phyloP scores from a whole-genome alignment of 2,113 vertebrate genomes.

The Alectura lathami region DNA sequence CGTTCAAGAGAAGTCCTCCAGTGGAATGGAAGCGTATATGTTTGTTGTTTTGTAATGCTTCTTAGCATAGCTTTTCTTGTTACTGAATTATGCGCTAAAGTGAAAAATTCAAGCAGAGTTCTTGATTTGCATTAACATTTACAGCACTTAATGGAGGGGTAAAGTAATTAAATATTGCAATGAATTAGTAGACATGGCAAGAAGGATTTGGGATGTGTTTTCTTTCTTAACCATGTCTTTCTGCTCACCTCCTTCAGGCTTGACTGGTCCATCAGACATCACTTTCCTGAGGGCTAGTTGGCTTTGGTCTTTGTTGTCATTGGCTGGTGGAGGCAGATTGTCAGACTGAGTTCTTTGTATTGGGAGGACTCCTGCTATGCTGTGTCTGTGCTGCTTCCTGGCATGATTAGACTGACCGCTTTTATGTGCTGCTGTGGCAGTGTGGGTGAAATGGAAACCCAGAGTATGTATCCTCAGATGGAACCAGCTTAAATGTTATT shows the following conservation, averaged over 20 bases:
- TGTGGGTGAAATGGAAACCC: slow-evolving; percentile 96
- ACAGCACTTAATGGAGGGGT: slow-evolving; percentile 68
- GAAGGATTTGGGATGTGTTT: slow-evolving; percentile 51
- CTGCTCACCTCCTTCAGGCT: slow-evolving; percentile 88
- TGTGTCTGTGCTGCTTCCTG: slow-evolving; percentile 96
- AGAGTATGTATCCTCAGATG: slow-evolving; percentile 92
- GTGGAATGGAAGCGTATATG: slow-evolving; percentile 71
- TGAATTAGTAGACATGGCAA: slow-evolving; percentile 58
- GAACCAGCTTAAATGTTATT: slow-evolving; percentile 89
- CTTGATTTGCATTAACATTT: slow-evolving; percentile 37
- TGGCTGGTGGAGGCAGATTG: slow-evolving; percentile 93
- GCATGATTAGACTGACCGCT: slow-evolving; percentile 89
- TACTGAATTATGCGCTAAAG: slow-evolving; percentile 42
- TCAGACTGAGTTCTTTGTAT: slow-evolving; percentile 96
- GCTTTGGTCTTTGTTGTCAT: slow-evolving; percentile 93
- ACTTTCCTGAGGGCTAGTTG: slow-evolving; percentile 96
- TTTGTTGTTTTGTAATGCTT: slow-evolving; percentile 26
- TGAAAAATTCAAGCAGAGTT: slow-evolving; percentile 69
- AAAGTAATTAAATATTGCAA: slow-evolving; percentile 25
- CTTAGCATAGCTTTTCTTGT: slow-evolving; percentile 44
- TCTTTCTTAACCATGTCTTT: slow-evolving; percentile 75
- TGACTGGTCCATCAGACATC: slow-evolving; percentile 92
- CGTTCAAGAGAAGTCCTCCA: slow-evolving; percentile 67
- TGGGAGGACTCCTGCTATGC: slow-evolving; percentile 95
- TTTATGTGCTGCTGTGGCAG: slow-evolving; percentile 89